These are phyloP conservation scores for Diploscapter pachys DNA, from an alignment of 1,140 invertebrate genomes.

Conservation along the genomic window DNA sequence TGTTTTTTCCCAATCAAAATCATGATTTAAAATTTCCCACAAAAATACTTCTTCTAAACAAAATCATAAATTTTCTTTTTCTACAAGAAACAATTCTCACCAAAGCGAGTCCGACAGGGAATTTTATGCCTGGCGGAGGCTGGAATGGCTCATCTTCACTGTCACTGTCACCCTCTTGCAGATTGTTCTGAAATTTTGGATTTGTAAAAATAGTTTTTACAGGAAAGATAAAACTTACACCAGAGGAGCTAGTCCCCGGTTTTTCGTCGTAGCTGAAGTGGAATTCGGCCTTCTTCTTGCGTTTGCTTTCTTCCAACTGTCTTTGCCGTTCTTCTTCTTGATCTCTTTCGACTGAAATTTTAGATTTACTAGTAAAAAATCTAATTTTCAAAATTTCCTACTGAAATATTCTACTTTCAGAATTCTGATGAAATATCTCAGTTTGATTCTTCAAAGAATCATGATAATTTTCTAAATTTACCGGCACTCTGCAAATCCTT, in stretches of 20 bases:
- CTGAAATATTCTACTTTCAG: neutral
- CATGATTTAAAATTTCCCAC: neutral
- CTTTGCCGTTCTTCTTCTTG: slow-evolving; percentile 24
- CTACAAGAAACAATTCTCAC: slow-evolving; percentile 64
- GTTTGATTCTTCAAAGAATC: neutral
- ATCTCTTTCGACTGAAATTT: slow-evolving; percentile 4
- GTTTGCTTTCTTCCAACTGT: slow-evolving; percentile 13
- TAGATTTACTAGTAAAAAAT: slow-evolving; percentile 15
- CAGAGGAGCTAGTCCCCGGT: neutral
- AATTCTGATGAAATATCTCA: neutral
- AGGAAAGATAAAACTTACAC: too few relatives aligned
- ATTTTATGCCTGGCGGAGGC: slow-evolving; percentile 47
- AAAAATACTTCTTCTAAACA: slow-evolving; percentile 5
- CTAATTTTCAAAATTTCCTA: too few relatives aligned
- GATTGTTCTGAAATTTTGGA: too few relatives aligned
- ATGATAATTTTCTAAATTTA: slow-evolving; percentile 6
- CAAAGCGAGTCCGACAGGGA: slow-evolving; percentile 64
- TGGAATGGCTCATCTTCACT: slow-evolving; percentile 59
- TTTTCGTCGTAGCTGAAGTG: slow-evolving; percentile 39
- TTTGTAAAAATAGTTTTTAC: too few relatives aligned
- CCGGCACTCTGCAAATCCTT: slow-evolving; percentile 40
- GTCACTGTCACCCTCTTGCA: slow-evolving; percentile 32
- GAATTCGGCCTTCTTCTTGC: slow-evolving; percentile 42
- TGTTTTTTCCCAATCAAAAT: too few relatives aligned
- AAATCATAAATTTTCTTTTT: slow-evolving; percentile 5